Conservation (phyloP, 2,113 vertebrate species). For the Urocynchramus pylzowi region DNA sequence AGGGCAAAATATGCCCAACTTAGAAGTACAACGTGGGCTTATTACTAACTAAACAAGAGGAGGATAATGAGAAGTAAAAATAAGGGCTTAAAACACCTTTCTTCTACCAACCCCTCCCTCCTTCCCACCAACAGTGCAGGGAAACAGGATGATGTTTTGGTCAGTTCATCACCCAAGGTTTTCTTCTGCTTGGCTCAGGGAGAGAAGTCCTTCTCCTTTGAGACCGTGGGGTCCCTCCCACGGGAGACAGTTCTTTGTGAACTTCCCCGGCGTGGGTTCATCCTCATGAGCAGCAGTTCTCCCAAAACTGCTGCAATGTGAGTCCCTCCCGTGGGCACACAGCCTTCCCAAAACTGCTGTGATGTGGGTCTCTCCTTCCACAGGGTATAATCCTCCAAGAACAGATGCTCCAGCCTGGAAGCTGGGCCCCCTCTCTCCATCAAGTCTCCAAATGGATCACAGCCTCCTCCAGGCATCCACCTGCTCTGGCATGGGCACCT, state of each 20-base stretch:
- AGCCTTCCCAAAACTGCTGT: background rate
- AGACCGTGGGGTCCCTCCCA: accelerated
- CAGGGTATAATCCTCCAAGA: accelerated
- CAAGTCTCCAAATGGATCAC: background rate
- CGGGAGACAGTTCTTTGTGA: accelerated
- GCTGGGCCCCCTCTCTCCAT: background rate
- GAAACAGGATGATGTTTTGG: no score
- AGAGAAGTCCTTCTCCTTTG: background rate
- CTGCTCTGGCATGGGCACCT: background rate
- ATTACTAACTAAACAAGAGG: background rate
- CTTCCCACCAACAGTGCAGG: accelerated
- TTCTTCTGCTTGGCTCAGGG: background rate
- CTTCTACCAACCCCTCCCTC: background rate
- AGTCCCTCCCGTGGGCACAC: background rate
- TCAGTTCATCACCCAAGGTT: background rate
- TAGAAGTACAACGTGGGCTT: background rate
- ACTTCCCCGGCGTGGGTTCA: accelerated
- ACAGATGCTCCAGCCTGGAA: background rate
- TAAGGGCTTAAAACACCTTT: background rate
- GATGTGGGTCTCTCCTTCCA: accelerated
- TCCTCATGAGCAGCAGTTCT: background rate
- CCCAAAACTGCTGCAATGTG: background rate
- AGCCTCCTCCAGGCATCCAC: background rate
- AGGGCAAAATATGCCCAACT: background rate
- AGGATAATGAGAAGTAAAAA: background rate